Conservation (phyloP, 2,797 vertebrate species). For the Acanthiza pusilla region DNA sequence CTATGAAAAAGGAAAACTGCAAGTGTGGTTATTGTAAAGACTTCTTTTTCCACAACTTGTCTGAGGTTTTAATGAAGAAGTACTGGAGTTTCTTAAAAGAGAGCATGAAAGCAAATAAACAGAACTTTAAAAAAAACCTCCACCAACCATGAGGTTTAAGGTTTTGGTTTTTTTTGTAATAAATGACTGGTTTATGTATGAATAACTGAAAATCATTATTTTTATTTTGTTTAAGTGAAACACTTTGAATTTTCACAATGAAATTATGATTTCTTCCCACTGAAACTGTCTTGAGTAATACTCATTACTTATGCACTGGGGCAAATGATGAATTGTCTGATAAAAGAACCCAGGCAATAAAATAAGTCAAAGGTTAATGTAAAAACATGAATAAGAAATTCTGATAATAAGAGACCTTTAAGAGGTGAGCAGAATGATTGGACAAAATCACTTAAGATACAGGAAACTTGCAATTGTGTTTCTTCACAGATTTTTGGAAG, state of each 20-base stretch:
- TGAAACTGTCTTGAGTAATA: neutral
- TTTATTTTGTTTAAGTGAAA: neutral
- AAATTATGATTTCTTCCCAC: neutral
- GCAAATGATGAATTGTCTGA: neutral
- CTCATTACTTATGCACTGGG: neutral
- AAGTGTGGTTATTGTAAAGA: neutral
- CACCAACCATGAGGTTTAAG: neutral
- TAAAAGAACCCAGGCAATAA: neutral
- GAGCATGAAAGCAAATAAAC: neutral
- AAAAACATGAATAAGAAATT: neutral
- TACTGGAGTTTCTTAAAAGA: neutral
- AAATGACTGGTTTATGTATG: neutral
- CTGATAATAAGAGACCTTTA: neutral
- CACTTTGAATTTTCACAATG: neutral
- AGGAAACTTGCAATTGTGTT: neutral
- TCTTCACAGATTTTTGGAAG: neutral
- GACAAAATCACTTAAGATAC: neutral
- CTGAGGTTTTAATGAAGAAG: neutral
- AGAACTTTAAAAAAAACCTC: neutral
- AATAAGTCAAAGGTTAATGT: neutral
- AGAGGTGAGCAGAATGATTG: neutral
- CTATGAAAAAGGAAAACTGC: neutral
- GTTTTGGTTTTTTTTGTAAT: no score
- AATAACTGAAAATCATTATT: neutral
- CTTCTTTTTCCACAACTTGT: neutral